These are phyloP conservation scores for Caenorhabditis uteleia DNA, from an alignment of 2,888 invertebrate genomes.

Conservation along the genomic window DNA sequence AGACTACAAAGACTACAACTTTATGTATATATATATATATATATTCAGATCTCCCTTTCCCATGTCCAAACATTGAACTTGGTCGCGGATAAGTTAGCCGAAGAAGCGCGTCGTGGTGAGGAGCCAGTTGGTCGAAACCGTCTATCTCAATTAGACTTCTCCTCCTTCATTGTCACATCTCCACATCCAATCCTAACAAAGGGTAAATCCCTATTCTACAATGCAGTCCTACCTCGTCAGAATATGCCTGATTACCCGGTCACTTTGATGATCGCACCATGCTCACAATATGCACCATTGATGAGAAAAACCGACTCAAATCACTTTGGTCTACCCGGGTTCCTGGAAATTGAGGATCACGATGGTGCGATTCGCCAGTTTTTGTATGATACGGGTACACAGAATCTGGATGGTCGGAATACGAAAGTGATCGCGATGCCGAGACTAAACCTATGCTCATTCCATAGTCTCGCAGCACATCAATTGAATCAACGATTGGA, in stretches of 20 bases:
- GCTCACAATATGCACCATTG: slow-evolving; percentile 61
- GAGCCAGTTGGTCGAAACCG: slow-evolving; percentile 47
- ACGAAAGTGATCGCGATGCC: slow-evolving; percentile 59
- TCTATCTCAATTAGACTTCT: slow-evolving; percentile 41
- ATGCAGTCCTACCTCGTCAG: slow-evolving; percentile 49
- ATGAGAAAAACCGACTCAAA: slow-evolving; percentile 57
- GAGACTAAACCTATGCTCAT: slow-evolving; percentile 55
- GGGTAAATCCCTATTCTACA: slow-evolving; percentile 55
- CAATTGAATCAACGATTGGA: slow-evolving; percentile 56
- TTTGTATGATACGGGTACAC: slow-evolving; percentile 51
- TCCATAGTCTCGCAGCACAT: slow-evolving; percentile 60
- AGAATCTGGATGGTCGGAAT: slow-evolving; percentile 49
- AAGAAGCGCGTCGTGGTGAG: slow-evolving; percentile 41
- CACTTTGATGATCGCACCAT: slow-evolving; percentile 60
- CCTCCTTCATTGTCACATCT: slow-evolving; percentile 46
- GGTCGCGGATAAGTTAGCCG: slow-evolving; percentile 41
- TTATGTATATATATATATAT: background rate
- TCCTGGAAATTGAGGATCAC: slow-evolving; percentile 60
- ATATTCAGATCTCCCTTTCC: slow-evolving; percentile 37
- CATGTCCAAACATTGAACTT: slow-evolving; percentile 48
- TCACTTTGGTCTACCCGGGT: slow-evolving; percentile 52
- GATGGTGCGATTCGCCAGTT: slow-evolving; percentile 53
- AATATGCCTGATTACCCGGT: slow-evolving; percentile 47
- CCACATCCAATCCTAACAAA: slow-evolving; percentile 54
- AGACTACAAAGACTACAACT: background rate